phyloP scores from a whole-genome alignment of 2,888 invertebrate genomes.

The Lepidocyrtoides sp. region DNA sequence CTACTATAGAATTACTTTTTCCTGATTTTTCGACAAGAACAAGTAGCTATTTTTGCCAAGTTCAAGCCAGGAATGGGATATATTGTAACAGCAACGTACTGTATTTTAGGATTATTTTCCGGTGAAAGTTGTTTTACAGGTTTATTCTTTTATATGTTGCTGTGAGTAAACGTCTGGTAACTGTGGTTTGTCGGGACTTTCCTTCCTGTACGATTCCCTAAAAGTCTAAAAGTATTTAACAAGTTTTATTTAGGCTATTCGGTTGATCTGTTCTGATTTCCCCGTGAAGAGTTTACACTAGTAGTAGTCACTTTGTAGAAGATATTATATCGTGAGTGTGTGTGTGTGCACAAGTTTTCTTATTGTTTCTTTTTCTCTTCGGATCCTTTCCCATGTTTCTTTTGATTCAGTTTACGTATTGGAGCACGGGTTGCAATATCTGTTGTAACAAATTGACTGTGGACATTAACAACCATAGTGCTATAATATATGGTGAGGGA shows the following conservation, averaged over 20 bases:
- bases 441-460: not conserved
- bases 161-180: not conserved
- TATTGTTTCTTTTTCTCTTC: slow-evolving; percentile 28
- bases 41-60: not conserved
- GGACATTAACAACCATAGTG: not conserved
- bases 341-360: slow-evolving; percentile 46
- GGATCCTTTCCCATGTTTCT: not conserved
- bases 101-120: not conserved
- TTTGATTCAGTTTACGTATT: not conserved
- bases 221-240: slow-evolving; percentile 50
- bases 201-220: not conserved
- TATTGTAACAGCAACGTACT: not conserved
- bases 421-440: not conserved
- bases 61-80: not conserved
- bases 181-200: slow-evolving; percentile 3
- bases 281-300: not conserved
- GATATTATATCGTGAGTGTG: no score
- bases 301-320: not conserved
- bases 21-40: not conserved
- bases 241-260: slow-evolving; percentile 75
- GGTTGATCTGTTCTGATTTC: slow-evolving; percentile 76
- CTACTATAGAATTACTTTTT: not conserved
- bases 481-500: not conserved
- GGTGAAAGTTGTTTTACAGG: slow-evolving; percentile 26
- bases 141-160: slow-evolving; percentile 15